Conservation (phyloP, 2,797 vertebrate genomes). For the Vespertilio murinus region DNA sequence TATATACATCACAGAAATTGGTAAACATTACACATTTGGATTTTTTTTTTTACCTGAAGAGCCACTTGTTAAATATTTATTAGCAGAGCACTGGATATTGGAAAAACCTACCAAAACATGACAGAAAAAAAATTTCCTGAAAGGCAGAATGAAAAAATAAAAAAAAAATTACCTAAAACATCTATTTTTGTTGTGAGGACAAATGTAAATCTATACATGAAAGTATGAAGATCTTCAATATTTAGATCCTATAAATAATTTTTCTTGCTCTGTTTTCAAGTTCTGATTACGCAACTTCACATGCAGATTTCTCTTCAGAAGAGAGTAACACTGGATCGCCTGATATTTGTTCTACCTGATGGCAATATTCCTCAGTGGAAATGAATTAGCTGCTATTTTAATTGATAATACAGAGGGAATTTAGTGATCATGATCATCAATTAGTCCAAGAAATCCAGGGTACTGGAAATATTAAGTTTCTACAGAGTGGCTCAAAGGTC, state of each 20-base stretch:
- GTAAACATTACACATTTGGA: not conserved
- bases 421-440: not conserved
- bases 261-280: not conserved
- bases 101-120: not conserved
- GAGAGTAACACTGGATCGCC: not conserved
- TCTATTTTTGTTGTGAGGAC: not conserved
- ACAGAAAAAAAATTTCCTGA: not conserved
- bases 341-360: not conserved
- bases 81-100: not conserved
- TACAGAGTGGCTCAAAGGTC: not conserved
- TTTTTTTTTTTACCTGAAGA: not conserved
- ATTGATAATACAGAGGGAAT: not conserved
- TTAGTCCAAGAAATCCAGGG: not conserved
- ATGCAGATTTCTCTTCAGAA: not conserved
- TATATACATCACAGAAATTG: not conserved
- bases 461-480: not conserved
- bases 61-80: not conserved
- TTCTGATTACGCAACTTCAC: not conserved
- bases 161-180: no score
- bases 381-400: not conserved
- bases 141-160: not conserved
- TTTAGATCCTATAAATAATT: not conserved
- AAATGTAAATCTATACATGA: not conserved
- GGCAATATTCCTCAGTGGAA: not conserved
- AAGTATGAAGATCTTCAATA: not conserved